Evolutionary conservation across 1,140 invertebrate genomes (phyloP), one percentile per base, ranked within the genome.

Genomic region (Nasonia vitripennis): DNA sequence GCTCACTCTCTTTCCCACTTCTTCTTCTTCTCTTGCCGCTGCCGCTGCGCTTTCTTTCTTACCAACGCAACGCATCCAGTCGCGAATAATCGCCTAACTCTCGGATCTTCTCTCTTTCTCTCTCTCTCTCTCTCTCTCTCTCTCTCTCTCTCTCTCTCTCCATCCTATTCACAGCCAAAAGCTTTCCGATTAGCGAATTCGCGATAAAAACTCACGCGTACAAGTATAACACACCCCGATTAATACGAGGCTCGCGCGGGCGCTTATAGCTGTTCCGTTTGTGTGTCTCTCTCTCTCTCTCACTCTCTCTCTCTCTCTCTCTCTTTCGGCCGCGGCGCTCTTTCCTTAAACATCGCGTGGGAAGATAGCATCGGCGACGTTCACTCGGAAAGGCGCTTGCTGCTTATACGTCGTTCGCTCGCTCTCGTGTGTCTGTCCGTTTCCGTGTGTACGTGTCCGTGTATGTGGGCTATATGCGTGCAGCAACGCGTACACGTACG

Each of bases 261-360:
- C 48, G 55, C 55, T 62, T 62, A 62, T 62, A 62, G n/a, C 20
- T 62, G 55, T 62, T 62, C 55, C 55, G 20, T 62, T 62, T 11
- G 55, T n/a, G n/a, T n/a, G n/a, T 27, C 27, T 27, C 27, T 27
- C 27, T 27, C 27, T 27, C 55, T 62, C n/a, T 51, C 10, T 27
- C 75, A 5, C 34, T 37, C 34, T 37, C 34, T 45, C 31, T 55
- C 75, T 31, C 45, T 78, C 75, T 51, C 17, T 11, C 37, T 27
- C n/a, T 23, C 37, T 20, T 74, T 82, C 31, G 70, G 6, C 7
- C 41, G 68, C 23, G 82, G 74, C 77, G 62, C 75, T 85, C 74
- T 85, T 85, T 84, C 86, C 86, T 84, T 85, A 84, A 86, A 73
- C 55, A 83, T 51, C 88, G 89, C 89, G 89, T 90, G 89, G 87